A percentile compares a stretch with the other conserved stretches of the same genome.
Conservation (phyloP, 2,888 invertebrate genomes). For the Habrosyne pyritoides region DNA sequence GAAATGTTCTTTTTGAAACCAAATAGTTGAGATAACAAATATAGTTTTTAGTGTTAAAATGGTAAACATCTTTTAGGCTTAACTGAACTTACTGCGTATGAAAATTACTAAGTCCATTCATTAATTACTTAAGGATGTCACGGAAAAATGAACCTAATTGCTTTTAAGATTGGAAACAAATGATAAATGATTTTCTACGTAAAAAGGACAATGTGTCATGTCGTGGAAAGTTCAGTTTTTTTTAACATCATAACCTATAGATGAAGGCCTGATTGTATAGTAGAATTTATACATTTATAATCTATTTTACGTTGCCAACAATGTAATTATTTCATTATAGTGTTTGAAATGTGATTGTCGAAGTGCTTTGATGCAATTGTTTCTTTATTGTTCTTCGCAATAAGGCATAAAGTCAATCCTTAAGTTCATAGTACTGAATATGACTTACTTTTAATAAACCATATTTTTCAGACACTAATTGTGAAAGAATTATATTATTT, state of each 20-base stretch:
- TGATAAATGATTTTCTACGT: too few species aligned
- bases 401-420: too few species aligned
- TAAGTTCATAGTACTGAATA: too few species aligned
- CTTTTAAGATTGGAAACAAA: too few species aligned
- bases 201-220: neutral
- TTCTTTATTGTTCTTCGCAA: too few species aligned
- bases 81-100: slow-evolving; percentile 2
- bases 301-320: neutral
- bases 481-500: neutral
- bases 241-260: neutral
- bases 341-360: neutral
- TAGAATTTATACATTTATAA: slow-evolving; percentile 7
- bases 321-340: neutral
- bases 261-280: slow-evolving; percentile 1
- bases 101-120: neutral
- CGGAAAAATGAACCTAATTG: too few species aligned
- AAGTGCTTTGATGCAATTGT: too few species aligned
- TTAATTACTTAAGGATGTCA: too few species aligned
- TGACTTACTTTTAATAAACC: neutral
- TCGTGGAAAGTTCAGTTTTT: neutral
- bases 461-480: neutral
- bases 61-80: slow-evolving; percentile 8
- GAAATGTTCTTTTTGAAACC: slow-evolving; percentile 48
- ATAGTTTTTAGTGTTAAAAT: slow-evolving; percentile 11
- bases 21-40: slow-evolving; percentile 52